Conservation (phyloP, 1,140 invertebrate genomes). For the Brachionus manjavacas region DNA sequence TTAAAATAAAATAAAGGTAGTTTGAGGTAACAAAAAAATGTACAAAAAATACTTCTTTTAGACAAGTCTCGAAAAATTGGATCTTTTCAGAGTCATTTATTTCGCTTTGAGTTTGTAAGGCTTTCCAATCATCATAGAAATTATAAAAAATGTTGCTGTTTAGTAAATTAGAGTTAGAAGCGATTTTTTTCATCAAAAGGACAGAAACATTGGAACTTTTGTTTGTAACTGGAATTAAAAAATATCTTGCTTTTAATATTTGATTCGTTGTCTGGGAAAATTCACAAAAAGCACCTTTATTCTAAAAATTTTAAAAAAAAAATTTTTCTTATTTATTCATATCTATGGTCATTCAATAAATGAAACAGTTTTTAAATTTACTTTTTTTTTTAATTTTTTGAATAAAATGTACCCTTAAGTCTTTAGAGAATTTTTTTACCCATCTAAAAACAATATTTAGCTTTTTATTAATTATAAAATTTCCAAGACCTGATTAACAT, state of each 20-base stretch:
- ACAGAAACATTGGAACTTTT: not conserved
- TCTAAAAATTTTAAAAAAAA: not conserved
- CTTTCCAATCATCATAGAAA: not conserved
- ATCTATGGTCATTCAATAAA: too few species aligned
- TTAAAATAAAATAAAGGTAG: not conserved
- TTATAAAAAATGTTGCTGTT: not conserved
- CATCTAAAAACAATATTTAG: too few species aligned
- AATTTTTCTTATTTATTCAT: too few species aligned
- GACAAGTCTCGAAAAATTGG: not conserved
- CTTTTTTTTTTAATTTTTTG: too few species aligned
- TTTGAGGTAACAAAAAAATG: not conserved
- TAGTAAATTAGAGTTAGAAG: not conserved
- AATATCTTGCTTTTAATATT: not conserved
- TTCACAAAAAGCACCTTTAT: not conserved
- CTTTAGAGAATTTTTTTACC: too few species aligned
- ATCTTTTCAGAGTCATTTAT: not conserved
- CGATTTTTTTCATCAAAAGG: constrained; percentile 22
- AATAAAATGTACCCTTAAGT: too few species aligned
- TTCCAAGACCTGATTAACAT: too few species aligned
- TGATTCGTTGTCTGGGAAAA: not conserved
- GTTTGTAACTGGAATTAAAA: not conserved
- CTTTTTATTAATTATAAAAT: too few species aligned
- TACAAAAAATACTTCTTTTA: not conserved
- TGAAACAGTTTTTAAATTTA: too few species aligned
- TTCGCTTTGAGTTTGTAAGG: not conserved